Conservation (phyloP, 2,113 vertebrate genomes). For the Perca flavescens region DNA sequence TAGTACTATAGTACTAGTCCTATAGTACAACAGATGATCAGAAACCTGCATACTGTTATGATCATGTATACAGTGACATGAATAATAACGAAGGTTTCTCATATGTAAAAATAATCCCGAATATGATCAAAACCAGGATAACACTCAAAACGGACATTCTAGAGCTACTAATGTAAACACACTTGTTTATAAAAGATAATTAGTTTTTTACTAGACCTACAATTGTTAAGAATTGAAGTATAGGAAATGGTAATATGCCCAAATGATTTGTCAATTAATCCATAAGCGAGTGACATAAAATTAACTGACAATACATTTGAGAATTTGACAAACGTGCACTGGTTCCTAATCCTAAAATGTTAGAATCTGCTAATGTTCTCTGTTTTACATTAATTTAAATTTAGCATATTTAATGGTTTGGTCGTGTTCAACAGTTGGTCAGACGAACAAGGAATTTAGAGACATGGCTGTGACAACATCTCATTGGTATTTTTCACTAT, state of each 20-base stretch:
- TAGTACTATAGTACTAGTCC: neutral
- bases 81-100: neutral
- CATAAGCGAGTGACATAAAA: too few relatives aligned
- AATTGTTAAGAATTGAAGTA: neutral
- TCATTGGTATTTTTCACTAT: neutral
- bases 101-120: neutral
- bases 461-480: neutral
- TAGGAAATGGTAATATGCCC: neutral
- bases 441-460: too few relatives aligned
- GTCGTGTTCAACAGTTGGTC: neutral
- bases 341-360: neutral
- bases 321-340: too few relatives aligned
- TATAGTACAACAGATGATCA: neutral
- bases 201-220: neutral
- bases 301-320: too few relatives aligned
- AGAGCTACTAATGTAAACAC: neutral
- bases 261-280: too few relatives aligned
- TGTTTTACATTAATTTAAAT: neutral
- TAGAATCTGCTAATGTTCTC: neutral
- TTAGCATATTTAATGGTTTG: neutral
- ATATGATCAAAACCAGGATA: neutral
- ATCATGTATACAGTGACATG: neutral
- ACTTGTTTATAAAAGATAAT: neutral
- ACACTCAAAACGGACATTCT: neutral
- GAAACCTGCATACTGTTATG: neutral